phyloP scores from a whole-genome alignment of 2,113 vertebrate genomes.

The Lasiurus borealis region DNA sequence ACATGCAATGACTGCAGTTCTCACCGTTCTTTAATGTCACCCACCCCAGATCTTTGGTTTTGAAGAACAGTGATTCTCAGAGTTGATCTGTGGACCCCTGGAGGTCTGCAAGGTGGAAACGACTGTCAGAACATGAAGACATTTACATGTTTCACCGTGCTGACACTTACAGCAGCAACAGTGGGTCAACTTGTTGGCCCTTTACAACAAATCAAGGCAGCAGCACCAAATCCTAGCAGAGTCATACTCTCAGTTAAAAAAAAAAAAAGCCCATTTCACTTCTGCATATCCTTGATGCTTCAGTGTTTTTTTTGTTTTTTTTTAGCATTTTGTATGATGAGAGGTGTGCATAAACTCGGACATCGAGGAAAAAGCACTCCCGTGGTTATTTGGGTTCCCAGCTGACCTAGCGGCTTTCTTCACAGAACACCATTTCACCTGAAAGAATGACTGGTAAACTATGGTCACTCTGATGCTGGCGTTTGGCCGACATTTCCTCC shows the following conservation, averaged over 20 bases:
- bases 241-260: not conserved
- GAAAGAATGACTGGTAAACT: not conserved
- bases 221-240: not conserved
- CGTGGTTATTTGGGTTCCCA: not conserved
- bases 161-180: not conserved
- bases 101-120: not conserved
- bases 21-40: not conserved
- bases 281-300: not conserved
- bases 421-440: not conserved
- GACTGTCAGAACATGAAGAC: not conserved
- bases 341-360: not conserved
- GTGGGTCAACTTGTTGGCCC: no score
- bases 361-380: not conserved
- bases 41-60: no score
- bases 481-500: not conserved
- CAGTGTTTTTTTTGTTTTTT: not conserved
- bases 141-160: not conserved
- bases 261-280: not conserved
- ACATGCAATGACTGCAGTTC: not conserved
- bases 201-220: not conserved
- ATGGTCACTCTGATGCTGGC: not conserved
- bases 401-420: not conserved
- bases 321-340: not conserved
- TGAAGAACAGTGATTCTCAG: not conserved
- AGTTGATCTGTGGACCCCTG: not conserved